Evolutionary conservation across 1,140 invertebrate genomes (phyloP), one percentile per base, ranked within the genome.

Genomic region (Papilio polytes): DNA sequence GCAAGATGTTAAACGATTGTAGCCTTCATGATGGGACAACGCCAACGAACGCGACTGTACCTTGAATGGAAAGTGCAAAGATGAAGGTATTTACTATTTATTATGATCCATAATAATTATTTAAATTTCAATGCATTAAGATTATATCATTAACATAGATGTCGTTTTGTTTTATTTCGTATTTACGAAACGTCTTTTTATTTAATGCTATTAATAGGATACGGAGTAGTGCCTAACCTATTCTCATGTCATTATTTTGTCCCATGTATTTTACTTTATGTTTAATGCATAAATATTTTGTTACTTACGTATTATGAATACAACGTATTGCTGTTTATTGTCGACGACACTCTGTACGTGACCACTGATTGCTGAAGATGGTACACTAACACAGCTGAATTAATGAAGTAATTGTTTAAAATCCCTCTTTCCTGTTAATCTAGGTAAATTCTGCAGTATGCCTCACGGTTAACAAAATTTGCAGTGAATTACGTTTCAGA

Each of bases 61-160:
- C 53, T 2, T 2, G n/a, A 4, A 20, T 56, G 53, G n/a, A 56
- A 56, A 56, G 53, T 56, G 53, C 53, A 56, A 56, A 56, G 53
- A 56, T 56, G 53, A 56, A 56, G n/a, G n/a, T 56, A 56, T 56
- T 56, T 56, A 56, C 53, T 56, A 56, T 56, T 56, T 56, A 20
- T 51, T 15, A 15, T 56, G n/a, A 56, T 56, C n/a, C 51, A 18
- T 53, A 53, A 53, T 53, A 18, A 7, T 53, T 53, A 56, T 56
- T 56, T 20, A 20, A 56, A 56, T 9, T 56, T 51, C 1, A 51
- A 18, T n/a, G 1, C 53, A 18, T 56, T 8, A 56, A 56, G 53
- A 56, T 56, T 56, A 20, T 20, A 56, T 56, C 53, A 56, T 56
- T 56, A 56, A 56, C 53, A 20, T 20, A 56, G 1, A n/a, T 56